phyloP scores from a whole-genome alignment of 2,888 invertebrate genomes.

The Aleiodes leptofemur region DNA sequence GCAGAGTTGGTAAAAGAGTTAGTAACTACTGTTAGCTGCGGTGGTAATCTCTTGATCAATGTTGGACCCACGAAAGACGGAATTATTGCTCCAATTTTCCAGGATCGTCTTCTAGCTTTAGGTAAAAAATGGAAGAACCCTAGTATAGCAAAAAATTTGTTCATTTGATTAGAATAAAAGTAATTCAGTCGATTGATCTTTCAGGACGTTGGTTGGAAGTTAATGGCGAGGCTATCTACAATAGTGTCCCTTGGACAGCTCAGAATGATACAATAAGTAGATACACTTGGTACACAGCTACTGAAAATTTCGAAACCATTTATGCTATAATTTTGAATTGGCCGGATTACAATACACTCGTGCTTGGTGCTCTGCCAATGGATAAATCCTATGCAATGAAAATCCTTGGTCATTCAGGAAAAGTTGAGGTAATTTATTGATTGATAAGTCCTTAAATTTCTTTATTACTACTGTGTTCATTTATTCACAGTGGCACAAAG shows the following conservation, averaged over 20 bases:
- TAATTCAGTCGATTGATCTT: neutral
- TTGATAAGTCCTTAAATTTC: neutral
- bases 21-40: slow-evolving; percentile 89
- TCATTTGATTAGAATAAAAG: too few species aligned
- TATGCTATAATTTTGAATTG: slow-evolving; percentile 85
- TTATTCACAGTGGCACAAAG: slow-evolving; percentile 56
- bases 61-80: slow-evolving; percentile 94
- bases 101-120: slow-evolving; percentile 87
- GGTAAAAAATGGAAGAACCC: slow-evolving; percentile 75
- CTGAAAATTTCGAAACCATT: slow-evolving; percentile 71
- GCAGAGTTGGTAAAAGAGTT: slow-evolving; percentile 83
- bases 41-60: slow-evolving; percentile 91
- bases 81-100: slow-evolving; percentile 88
- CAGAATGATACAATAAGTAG: slow-evolving; percentile 87
- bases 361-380: slow-evolving; percentile 70
- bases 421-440: neutral
- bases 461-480: neutral
- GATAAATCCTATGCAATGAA: neutral
- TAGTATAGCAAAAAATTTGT: too few species aligned
- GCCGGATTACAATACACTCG: slow-evolving; percentile 79
- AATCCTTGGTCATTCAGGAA: slow-evolving; percentile 17
- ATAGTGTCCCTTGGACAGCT: slow-evolving; percentile 84
- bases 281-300: slow-evolving; percentile 85
- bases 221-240: slow-evolving; percentile 94
- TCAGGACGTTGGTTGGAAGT: slow-evolving; percentile 81